Evolutionary conservation across 2,888 invertebrate genomes (phyloP), one percentile per base, ranked within the genome.

Genomic region (Trachelus stipa): DNA sequence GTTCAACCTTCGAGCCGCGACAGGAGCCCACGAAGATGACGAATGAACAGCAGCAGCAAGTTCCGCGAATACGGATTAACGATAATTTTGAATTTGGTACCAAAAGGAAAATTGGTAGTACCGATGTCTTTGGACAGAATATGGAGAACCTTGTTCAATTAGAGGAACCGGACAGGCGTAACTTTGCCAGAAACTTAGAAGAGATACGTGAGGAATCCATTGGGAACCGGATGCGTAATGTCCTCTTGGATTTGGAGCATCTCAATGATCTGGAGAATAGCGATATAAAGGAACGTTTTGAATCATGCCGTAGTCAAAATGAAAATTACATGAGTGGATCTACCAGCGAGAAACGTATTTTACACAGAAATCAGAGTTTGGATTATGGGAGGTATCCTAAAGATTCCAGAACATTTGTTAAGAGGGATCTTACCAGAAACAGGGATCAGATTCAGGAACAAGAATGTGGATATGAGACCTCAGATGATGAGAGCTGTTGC

Each of bases 61-160:
- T 11, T 33, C 73, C 15, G 80, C 83, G 1, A 1, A 71, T 71
- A 71, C 31, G 71, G 71, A 9, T 71, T 2, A 71, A 87, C 74
- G 92, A 92, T 34, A 91, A 88, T 31, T 88, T 91, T 34, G 89
- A 89, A 31, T 76, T 89, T 9, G 83, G 81, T 0, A 85, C 80
- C 76, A 86, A 88, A 6, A 79, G 89, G n/a, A 89, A 87, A 73
- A 87, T 88, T 76, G 88, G 89, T 4, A 90, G 88, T 76, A 91
- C 91, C 11, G 92, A 92, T 75, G 88, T 89, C 3, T 91, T 91
- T 74, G 91, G 89, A 1, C 89, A 91, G 77, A 91, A 90, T 33
- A 86, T 90, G 84, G 90, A 90, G 76, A 91, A 91, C 77, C 80
- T 90, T 56, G 88, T 91, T 68, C 90, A 91, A 74, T 81, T 90